A percentile compares a stretch with the other conserved stretches of the same genome.
Conservation (phyloP, 2,113 vertebrate species). For the Coptodon bakossiorum region DNA sequence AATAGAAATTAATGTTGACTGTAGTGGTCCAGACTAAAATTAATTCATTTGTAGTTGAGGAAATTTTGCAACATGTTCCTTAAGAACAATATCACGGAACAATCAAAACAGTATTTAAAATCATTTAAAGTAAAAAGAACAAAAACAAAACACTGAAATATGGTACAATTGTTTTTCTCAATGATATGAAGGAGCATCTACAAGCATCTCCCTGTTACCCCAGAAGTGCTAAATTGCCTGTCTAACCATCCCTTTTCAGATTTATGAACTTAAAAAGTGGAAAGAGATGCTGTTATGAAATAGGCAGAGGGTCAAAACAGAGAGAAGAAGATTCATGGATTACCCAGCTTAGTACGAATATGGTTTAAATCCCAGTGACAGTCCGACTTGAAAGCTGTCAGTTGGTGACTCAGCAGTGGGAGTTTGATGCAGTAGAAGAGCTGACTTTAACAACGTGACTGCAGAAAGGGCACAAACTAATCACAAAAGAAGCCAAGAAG, state of each 20-base stretch:
- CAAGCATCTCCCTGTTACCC: not conserved
- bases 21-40: not conserved
- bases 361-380: not conserved
- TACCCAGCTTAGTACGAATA: not conserved
- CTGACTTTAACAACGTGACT: not conserved
- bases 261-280: not conserved
- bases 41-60: not conserved
- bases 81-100: not conserved
- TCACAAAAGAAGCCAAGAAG: not conserved
- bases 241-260: not conserved
- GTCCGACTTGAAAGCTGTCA: not conserved
- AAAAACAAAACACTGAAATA: not conserved
- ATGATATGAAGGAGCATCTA: not conserved
- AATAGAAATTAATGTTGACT: not conserved
- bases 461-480: not conserved
- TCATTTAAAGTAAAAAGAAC: not conserved
- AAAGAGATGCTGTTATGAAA: not conserved
- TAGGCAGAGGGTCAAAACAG: not conserved
- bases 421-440: not conserved
- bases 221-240: not conserved
- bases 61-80: not conserved
- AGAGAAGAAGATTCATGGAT: not conserved
- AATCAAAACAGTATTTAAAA: not conserved
- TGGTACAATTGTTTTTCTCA: not conserved
- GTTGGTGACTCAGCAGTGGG: not conserved